Conservation (phyloP, 64 coral and sea anemone genomes). For the Actinia equina region DNA sequence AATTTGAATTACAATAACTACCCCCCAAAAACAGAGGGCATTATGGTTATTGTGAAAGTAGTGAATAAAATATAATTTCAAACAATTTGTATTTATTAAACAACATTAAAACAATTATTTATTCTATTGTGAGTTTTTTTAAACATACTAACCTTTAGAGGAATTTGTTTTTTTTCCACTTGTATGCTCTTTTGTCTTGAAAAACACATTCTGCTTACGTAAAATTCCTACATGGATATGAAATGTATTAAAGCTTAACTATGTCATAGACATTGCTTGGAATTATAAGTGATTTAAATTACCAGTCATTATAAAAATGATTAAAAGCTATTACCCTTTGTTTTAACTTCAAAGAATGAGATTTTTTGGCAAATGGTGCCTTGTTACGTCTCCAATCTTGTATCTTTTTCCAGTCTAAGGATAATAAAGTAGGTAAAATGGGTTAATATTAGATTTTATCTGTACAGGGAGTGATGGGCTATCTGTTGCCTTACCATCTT, state of each 20-base stretch:
- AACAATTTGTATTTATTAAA: no score
- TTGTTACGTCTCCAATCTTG: neutral
- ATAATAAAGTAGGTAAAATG: neutral
- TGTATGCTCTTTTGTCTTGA: no score
- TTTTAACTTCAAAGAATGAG: neutral
- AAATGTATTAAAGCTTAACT: neutral
- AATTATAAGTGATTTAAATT: neutral
- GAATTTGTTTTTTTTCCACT: no score
- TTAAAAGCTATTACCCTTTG: neutral
- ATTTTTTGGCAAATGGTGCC: neutral
- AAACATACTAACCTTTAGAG: no score
- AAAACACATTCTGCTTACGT: no score
- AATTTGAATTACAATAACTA: no score
- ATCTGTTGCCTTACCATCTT: neutral
- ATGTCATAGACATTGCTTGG: neutral
- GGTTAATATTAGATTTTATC: neutral
- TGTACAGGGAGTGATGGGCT: neutral
- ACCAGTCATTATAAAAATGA: neutral
- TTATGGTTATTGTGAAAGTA: no score
- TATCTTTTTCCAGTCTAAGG: neutral
- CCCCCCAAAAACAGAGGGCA: no score
- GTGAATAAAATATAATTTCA: no score
- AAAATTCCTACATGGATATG: conserved; percentile 13
- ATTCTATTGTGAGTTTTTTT: no score
- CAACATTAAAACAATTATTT: no score